These are phyloP conservation scores for Leptarthrus brevirostris DNA, from an alignment of 2,888 invertebrate genomes.

Conservation along the genomic window DNA sequence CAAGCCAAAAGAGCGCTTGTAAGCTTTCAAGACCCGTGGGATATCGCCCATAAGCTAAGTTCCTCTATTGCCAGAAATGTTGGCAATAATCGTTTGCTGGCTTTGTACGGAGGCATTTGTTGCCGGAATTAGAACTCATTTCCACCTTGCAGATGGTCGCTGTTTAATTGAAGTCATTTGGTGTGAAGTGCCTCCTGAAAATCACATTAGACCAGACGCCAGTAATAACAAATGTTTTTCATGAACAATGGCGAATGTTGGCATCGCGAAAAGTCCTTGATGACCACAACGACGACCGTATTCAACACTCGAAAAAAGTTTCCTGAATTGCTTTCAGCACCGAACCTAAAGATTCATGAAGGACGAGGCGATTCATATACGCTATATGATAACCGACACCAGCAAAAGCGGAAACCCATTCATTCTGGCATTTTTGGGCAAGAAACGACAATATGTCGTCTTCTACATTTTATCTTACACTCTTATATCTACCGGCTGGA, in stretches of 20 bases:
- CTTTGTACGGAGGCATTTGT: not conserved
- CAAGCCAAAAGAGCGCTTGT: not conserved
- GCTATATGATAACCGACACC: not conserved
- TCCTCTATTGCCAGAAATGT: not conserved
- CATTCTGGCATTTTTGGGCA: conserved; percentile 38
- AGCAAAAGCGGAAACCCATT: not conserved
- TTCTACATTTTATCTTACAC: conserved; percentile 42
- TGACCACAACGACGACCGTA: no score
- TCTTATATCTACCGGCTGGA: conserved; percentile 25
- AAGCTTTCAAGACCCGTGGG: not conserved
- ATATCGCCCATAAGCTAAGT: not conserved
- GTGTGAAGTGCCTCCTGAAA: not conserved
- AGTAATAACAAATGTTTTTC: not conserved
- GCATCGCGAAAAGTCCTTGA: no score
- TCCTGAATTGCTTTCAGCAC: not conserved
- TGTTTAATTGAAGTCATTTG: conserved; percentile 4
- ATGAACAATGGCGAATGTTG: no score
- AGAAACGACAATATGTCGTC: conserved; percentile 44
- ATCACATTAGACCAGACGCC: not conserved
- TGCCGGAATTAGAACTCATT: not conserved
- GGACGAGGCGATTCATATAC: not conserved
- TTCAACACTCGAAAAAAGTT: no score
- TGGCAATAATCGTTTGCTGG: not conserved
- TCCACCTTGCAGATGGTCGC: not conserved
- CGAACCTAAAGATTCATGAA: not conserved